These are phyloP conservation scores for Atta cephalotes DNA, from an alignment of 1,140 invertebrate species.

Conservation along the genomic window DNA sequence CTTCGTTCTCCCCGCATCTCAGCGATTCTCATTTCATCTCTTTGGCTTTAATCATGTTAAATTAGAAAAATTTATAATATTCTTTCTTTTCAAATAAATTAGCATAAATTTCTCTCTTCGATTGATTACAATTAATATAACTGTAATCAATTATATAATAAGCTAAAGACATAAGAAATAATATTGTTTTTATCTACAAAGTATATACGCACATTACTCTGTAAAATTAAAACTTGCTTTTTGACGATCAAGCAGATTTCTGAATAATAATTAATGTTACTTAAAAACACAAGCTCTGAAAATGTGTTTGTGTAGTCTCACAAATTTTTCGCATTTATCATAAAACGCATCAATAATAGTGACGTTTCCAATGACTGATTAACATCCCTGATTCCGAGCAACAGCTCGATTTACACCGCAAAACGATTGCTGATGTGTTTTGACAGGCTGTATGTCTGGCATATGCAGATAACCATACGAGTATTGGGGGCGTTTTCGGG, in stretches of 20 bases:
- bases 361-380: slow-evolving; percentile 47
- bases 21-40: slow-evolving; percentile 60
- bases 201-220: background rate
- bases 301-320: background rate
- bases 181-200: background rate
- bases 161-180: background rate
- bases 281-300: background rate
- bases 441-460: slow-evolving; percentile 73
- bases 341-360: background rate
- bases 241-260: background rate
- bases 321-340: background rate
- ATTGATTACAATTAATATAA: background rate
- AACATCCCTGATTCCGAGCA: slow-evolving; percentile 22
- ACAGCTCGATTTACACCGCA: background rate
- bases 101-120: background rate
- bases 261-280: background rate
- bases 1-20: slow-evolving; percentile 33
- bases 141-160: background rate
- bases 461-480: slow-evolving; percentile 66
- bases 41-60: slow-evolving; percentile 9
- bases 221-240: background rate
- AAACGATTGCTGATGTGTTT: slow-evolving; percentile 66
- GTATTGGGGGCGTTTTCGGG: slow-evolving; percentile 77
- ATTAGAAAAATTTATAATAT: background rate
- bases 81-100: background rate